A percentile compares a stretch with the other conserved stretches of the same genome.
These are phyloP conservation scores for Harlomillsia oculata DNA, from an alignment of 1,140 invertebrate genomes.

Conservation along the genomic window DNA sequence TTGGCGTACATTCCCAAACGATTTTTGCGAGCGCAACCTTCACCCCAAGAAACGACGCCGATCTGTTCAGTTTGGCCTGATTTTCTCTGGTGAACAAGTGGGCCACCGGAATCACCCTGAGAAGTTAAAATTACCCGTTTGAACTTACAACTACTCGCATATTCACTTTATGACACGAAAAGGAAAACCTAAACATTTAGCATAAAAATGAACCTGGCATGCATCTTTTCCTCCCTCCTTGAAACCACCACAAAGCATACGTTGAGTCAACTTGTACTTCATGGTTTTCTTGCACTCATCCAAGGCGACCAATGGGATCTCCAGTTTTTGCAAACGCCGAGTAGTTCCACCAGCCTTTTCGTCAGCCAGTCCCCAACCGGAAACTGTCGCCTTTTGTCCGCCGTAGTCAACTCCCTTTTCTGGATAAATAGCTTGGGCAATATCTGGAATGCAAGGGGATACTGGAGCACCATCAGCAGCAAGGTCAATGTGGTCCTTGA, in stretches of 20 bases:
- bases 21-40: slow-evolving; percentile 55
- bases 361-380: slow-evolving; percentile 5
- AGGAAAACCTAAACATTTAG: not conserved
- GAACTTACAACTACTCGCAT: not conserved
- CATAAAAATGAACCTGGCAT: slow-evolving; percentile 42
- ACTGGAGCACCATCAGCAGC: not conserved
- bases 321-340: slow-evolving; percentile 12
- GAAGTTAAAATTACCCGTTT: not conserved
- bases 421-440: not conserved
- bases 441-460: slow-evolving; percentile 8
- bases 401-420: not conserved
- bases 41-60: slow-evolving; percentile 59
- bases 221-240: slow-evolving; percentile 63
- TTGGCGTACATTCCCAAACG: slow-evolving; percentile 58
- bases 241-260: slow-evolving; percentile 64
- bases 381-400: not conserved
- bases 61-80: slow-evolving; percentile 40
- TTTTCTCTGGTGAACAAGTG: not conserved
- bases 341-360: slow-evolving; percentile 11
- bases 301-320: slow-evolving; percentile 3
- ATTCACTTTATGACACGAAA: not conserved
- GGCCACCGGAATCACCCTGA: slow-evolving; percentile 17
- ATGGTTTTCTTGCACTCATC: not conserved
- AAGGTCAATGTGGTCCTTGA: slow-evolving; percentile 6
- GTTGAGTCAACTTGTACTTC: slow-evolving; percentile 35